These are phyloP conservation scores for Pangasius larnaudii DNA, from an alignment of 2,797 vertebrate genomes.

Conservation along the genomic window DNA sequence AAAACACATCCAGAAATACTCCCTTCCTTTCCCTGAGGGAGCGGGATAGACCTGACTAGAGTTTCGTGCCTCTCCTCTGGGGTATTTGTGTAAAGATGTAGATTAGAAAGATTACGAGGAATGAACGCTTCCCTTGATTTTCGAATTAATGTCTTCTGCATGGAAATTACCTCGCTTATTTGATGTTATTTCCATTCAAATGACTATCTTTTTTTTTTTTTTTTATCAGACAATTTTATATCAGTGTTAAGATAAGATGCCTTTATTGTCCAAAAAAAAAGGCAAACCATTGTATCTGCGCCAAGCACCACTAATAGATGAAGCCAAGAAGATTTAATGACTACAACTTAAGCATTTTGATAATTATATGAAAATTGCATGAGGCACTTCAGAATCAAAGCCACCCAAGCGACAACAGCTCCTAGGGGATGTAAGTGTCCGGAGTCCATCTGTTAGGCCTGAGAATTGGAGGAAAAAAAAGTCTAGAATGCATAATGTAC, in stretches of 20 bases:
- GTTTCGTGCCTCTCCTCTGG: constrained; percentile 10
- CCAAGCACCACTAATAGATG: constrained; percentile 29
- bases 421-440: constrained; percentile 11
- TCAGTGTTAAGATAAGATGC: constrained; percentile 21
- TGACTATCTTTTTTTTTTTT: not conserved
- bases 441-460: constrained; percentile 45
- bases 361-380: constrained; percentile 45
- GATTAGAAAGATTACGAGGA: constrained; percentile 54
- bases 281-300: constrained; percentile 19
- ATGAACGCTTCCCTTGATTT: constrained; percentile 40
- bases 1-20: constrained; percentile 41
- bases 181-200: constrained; percentile 45
- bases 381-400: constrained; percentile 37
- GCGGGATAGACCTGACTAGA: constrained; percentile 38
- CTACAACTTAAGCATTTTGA: constrained; percentile 39
- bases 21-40: constrained; percentile 7
- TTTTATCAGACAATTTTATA: constrained; percentile 44
- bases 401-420: constrained; percentile 21
- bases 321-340: constrained; percentile 47
- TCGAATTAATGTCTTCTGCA: constrained; percentile 48
- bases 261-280: constrained; percentile 46
- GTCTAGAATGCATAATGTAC: constrained; percentile 37
- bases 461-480: constrained; percentile 18
- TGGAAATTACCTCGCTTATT: constrained; percentile 44
- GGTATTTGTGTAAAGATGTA: constrained; percentile 49